Base-by-base conservation (phyloP, 2,797 vertebrate species). In the Eurystomus glaucurus region DNA sequence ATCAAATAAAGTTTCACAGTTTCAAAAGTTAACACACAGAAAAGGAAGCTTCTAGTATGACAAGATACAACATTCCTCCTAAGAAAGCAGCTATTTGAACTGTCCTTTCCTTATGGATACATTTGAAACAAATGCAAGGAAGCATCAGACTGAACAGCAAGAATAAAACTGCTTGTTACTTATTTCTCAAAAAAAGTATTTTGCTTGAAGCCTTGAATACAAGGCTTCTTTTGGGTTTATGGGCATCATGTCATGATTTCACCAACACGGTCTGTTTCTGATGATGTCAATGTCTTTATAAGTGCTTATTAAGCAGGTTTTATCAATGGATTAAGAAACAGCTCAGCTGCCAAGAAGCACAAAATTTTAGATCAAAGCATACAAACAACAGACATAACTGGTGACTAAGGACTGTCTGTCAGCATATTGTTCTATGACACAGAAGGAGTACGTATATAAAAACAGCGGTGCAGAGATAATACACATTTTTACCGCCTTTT, bases 341-440 rank as follows among this genome's bases (percentile, higher is more conserved):
- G 61, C 66, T 95, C 76, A 26, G 82, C 78, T 65, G 94, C 91
- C 90, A 95, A 81, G 72, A 75, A 4, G 9, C 81, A 29, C 61
- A 96, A 94, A 97, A 92, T 90, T 95, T 86, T 23, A 96, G 61
- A 96, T 97, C 90, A 94, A 96, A 96, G 94, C 58, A n/a, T 11
- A 43, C 14, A 93, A 91, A 48, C 69, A 94, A 69, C 57, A 93
- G 76, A 83, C 88, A 54, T 54, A 95, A 85, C 85, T 90, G 69
- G 87, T 91, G 96, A 96, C 50, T 84, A 88, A 97, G 16, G 58
- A 48, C 65, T 9, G 2, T 92, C 90, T 79, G 93, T 90, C 94
- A 97, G 89, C 83, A 88, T 62, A 29, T 69, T 20, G 2, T 46
- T 58, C 70, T 48, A 25, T 90, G 83, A 90, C 79, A 95, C 54